Conservation (phyloP, 2,113 vertebrate species). For the Chaetodon trifascialis region DNA sequence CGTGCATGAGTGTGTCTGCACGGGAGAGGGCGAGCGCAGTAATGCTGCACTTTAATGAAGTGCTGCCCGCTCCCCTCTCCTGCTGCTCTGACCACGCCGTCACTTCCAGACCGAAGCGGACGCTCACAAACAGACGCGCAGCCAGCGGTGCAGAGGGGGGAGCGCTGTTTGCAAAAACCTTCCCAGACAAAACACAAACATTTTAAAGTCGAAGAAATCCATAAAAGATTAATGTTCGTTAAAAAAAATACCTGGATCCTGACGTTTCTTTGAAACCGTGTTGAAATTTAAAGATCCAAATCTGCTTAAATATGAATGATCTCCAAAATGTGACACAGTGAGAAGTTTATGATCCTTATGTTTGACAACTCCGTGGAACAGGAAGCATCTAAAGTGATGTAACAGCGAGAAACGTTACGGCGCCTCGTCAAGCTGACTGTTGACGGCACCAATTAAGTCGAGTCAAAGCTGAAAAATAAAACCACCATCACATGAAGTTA, state of each 20-base stretch:
- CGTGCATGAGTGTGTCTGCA: conserved; percentile 27
- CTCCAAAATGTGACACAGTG: not conserved
- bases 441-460: not conserved
- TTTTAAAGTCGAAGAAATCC: too few relatives aligned
- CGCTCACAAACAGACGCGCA: not conserved
- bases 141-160: not conserved
- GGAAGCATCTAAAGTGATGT: not conserved
- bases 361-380: not conserved
- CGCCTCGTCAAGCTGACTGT: not conserved
- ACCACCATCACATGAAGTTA: too few relatives aligned
- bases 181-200: not conserved
- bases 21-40: conserved; percentile 38
- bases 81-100: conserved; percentile 67
- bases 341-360: conserved; percentile 2
- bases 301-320: conserved; percentile 24
- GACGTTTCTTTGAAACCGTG: not conserved
- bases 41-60: conserved; percentile 78
- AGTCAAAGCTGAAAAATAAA: not conserved
- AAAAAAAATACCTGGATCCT: not conserved
- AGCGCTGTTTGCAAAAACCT: not conserved
- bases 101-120: conserved; percentile 36
- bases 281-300: not conserved
- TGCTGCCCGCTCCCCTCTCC: conserved; percentile 58
- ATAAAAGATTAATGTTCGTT: not conserved
- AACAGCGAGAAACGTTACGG: not conserved